These are phyloP conservation scores for Drosophila mimica DNA, from an alignment of 2,888 invertebrate genomes.

Conservation along the genomic window DNA sequence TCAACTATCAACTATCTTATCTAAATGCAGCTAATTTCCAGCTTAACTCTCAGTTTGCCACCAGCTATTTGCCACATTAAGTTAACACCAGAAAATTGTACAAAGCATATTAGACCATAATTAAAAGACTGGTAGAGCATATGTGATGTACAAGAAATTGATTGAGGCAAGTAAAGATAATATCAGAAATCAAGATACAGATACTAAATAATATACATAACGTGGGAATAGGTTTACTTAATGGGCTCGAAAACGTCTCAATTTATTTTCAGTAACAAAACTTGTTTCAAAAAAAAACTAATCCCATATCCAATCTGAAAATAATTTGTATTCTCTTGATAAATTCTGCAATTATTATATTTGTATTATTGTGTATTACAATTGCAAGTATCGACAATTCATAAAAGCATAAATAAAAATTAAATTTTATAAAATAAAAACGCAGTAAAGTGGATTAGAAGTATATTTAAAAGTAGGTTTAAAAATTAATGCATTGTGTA, in stretches of 20 bases:
- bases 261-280: background rate
- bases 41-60: background rate
- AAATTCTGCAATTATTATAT: background rate
- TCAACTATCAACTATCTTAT: constrained; percentile 14
- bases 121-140: background rate
- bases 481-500: background rate
- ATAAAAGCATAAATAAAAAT: no score
- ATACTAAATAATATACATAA: no score
- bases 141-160: background rate
- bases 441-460: background rate
- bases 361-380: background rate
- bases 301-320: background rate
- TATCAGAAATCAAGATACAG: background rate
- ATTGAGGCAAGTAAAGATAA: background rate
- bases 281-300: background rate
- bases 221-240: background rate
- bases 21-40: constrained; percentile 12
- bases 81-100: background rate
- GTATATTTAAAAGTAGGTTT: no score
- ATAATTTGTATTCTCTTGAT: background rate
- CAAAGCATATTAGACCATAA: background rate
- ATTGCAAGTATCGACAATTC: background rate
- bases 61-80: background rate
- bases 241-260: background rate
- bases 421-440: background rate